Evolutionary conservation across 1,140 invertebrate species (phyloP).

Genomic region (Heliconius himera): DNA sequence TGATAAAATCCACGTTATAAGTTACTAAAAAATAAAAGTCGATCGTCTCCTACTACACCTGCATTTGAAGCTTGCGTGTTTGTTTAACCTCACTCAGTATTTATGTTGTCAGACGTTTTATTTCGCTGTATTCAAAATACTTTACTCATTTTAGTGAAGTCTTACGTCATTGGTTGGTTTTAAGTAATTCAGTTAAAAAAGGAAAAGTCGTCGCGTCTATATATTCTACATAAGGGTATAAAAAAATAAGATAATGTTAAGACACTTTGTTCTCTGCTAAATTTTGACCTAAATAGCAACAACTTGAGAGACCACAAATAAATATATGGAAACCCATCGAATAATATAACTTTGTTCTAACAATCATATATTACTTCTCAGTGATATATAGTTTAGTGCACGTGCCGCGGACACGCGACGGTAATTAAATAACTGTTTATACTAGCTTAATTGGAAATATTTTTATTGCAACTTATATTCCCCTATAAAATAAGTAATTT

Average conservation of each 20-base stretch:
- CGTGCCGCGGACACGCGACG: background rate
- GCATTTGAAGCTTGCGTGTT: conserved; percentile 1
- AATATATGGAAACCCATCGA: no score
- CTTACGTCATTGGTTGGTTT: background rate
- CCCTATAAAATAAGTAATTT: no score
- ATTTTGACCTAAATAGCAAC: no score
- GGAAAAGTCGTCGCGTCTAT: no score
- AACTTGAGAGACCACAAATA: no score
- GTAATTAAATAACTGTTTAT: background rate
- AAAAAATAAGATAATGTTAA: no score
- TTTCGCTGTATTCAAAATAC: background rate
- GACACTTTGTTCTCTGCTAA: no score
- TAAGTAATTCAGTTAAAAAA: background rate
- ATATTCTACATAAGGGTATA: no score
- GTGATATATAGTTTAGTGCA: background rate
- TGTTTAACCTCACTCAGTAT: background rate
- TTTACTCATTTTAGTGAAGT: background rate
- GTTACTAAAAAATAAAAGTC: background rate
- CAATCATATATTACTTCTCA: no score
- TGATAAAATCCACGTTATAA: no score
- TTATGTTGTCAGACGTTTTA: background rate
- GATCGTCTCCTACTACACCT: background rate
- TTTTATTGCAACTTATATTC: background rate
- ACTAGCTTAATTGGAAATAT: background rate
- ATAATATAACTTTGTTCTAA: no score